Evolutionary conservation across 2,113 vertebrate genomes (phyloP).

Genomic region (Gymnocephalus cernua): DNA sequence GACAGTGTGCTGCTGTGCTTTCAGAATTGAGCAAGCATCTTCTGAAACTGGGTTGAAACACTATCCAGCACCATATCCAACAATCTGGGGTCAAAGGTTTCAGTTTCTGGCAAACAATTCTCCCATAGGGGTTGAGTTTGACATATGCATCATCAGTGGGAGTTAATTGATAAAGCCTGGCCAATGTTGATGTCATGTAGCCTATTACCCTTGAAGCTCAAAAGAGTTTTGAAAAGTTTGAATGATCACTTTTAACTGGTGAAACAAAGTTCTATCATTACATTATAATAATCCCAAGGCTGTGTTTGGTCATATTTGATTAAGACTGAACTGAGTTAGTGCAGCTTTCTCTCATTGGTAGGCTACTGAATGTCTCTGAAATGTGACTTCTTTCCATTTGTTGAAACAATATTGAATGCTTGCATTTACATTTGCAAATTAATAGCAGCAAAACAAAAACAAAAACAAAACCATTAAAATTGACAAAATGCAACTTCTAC

Average conservation of each 20-base stretch:
- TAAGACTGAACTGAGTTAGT: background rate
- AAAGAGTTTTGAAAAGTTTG: background rate
- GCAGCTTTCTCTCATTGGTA: background rate
- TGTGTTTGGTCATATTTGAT: background rate
- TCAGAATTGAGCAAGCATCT: background rate
- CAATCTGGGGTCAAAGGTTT: background rate
- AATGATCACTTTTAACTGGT: background rate
- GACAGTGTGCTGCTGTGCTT: background rate
- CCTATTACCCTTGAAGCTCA: background rate
- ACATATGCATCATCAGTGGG: background rate
- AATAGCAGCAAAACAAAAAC: background rate
- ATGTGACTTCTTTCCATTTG: background rate
- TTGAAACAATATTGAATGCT: background rate
- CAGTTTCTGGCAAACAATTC: background rate
- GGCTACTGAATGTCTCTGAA: background rate
- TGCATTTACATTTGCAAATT: background rate
- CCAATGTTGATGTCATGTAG: background rate
- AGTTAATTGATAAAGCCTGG: background rate
- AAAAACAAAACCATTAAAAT: background rate
- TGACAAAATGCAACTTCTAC: background rate
- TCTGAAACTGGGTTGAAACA: background rate
- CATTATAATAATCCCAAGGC: background rate
- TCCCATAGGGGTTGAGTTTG: background rate
- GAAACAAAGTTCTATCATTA: background rate
- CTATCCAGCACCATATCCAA: background rate